Base-by-base conservation (phyloP, 1,140 invertebrate species). In the Lordiphosa mommai region DNA sequence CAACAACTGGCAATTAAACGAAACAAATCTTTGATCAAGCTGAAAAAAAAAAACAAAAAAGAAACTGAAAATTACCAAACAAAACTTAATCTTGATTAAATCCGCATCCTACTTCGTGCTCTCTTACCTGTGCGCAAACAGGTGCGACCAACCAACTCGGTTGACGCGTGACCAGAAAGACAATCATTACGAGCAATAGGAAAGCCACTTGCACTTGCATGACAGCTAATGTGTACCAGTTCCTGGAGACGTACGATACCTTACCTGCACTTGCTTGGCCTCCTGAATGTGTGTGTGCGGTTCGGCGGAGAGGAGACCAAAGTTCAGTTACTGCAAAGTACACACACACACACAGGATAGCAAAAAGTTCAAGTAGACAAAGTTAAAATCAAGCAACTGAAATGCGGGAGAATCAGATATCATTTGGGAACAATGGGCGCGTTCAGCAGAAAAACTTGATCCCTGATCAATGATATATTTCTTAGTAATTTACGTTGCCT, bases 101-200 rank as follows among this genome's bases (percentile, higher is more conserved):
- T 43, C 12, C 20, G n/a, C 23, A 10, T 17, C 14, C 20, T 23
- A 0, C 20, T 23, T 23, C 20, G 8, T 16, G 8, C 32, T 17
- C 13, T 46, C n/a, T 34, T 50, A 41, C 36, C 32, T 55, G 41
- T 52, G 34, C 13, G 2, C 3, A 23, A 20, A 4, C n/a, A 61
- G 34, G 8, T 66, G 37, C 8, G 50, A 44, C 30, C 43, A 64
- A 57, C 8, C 59, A 38, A 32, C 52, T 93, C 0, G 96, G 96
- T 46, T 93, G 92, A 34, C 95, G 91, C 88, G 96, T 95, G 88
- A 98, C 93, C 93, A 96, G 97, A 32, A 97, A 89, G 41, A 94
- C 64, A 10, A 97, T 93, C 0, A 96, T 92, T 9, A 93, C 50
- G 9, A 95, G 71, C 85, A 98, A 97, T 16, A 96, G 89, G 8